Evolutionary conservation across 1,140 invertebrate species (phyloP).

Genomic region (Drosophila ercepeae): DNA sequence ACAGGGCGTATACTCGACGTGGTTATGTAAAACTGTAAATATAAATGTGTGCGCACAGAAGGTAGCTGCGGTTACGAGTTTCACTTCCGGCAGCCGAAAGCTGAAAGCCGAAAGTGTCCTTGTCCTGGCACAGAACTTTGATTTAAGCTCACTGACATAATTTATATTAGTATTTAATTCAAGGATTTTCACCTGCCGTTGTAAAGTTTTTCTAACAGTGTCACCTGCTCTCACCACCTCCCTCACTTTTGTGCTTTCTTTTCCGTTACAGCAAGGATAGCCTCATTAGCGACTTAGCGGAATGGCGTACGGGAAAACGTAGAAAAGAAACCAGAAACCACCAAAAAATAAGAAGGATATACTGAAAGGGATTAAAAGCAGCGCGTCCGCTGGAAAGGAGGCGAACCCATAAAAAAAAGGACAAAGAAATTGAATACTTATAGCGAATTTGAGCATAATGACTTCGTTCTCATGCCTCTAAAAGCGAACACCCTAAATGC

Average conservation of each 20-base stretch:
- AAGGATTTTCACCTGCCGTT: no score
- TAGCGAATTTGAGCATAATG: constrained; percentile 36
- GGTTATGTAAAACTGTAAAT: constrained; percentile 7
- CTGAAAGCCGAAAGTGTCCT: constrained; percentile 56
- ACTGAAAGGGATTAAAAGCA: constrained; percentile 35
- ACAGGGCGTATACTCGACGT: constrained; percentile 56
- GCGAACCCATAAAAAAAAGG: constrained; percentile 21
- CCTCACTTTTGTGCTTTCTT: constrained; percentile 7
- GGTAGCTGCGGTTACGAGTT: constrained; percentile 50
- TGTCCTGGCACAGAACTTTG: constrained; percentile 8
- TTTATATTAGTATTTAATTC: neutral
- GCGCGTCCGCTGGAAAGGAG: neutral
- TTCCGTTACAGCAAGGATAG: constrained; percentile 61
- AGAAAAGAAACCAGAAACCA: constrained; percentile 37
- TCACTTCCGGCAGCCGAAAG: constrained; percentile 64
- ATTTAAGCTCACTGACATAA: constrained; percentile 9
- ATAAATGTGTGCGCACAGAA: constrained; percentile 1
- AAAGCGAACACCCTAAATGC: constrained; percentile 52
- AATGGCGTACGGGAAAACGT: constrained; percentile 36
- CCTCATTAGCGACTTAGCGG: constrained; percentile 74
- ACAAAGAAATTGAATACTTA: constrained; percentile 42
- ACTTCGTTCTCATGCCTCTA: constrained; percentile 24
- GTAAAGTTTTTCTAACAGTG: no score
- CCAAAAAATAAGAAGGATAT: constrained; percentile 36
- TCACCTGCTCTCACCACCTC: constrained; percentile 2